Evolutionary conservation across 2,888 invertebrate genomes (phyloP).

Genomic region (Urechis unicinctus): DNA sequence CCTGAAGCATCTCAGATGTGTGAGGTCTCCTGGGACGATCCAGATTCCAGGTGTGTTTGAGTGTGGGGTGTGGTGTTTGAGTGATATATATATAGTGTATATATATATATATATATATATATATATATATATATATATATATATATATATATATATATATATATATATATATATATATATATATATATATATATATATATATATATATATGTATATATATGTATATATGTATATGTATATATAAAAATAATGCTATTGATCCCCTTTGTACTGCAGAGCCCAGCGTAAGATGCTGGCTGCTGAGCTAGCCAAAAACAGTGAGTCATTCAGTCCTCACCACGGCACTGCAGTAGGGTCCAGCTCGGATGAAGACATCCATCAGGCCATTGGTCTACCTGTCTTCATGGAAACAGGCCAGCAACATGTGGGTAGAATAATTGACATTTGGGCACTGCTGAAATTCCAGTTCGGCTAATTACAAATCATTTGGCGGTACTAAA

Average conservation of each 20-base stretch:
- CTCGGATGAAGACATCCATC: no score
- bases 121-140: neutral
- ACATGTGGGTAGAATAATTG: no score
- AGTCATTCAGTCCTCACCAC: constrained; percentile 31
- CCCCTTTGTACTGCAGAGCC: constrained; percentile 20
- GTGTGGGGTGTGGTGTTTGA: neutral
- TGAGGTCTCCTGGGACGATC: constrained; percentile 52
- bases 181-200: neutral
- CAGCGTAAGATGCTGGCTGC: constrained; percentile 37
- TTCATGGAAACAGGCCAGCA: no score
- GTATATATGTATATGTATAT: neutral
- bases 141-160: neutral
- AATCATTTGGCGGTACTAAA: no score
- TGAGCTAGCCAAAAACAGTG: constrained; percentile 28
- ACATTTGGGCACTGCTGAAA: no score
- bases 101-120: neutral
- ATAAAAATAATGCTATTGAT: neutral
- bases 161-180: neutral
- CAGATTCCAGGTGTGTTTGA: constrained; percentile 38
- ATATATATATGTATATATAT: neutral
- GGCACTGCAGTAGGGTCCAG: no score
- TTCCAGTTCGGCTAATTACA: no score
- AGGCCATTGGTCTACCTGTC: no score
- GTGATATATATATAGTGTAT: neutral
- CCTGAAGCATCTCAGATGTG: constrained; percentile 34